Percentiles rank a stretch among this genome's conserved stretches.
phyloP scores from a whole-genome alignment of 2,113 vertebrate genomes.

The Nanorana parkeri region DNA sequence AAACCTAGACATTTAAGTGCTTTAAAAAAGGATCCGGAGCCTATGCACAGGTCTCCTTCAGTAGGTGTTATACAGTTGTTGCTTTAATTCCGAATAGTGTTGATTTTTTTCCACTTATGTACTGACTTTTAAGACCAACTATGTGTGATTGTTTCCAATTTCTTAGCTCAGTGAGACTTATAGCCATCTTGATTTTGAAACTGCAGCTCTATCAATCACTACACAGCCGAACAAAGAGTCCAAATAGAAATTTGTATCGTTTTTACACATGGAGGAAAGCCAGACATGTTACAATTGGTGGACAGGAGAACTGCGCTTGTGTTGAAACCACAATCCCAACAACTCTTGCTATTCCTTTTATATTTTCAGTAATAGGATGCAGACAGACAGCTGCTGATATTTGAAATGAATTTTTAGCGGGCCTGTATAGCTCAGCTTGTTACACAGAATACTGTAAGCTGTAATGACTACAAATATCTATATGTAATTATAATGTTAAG shows the following conservation, averaged over 20 bases:
- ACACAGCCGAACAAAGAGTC: conserved; percentile 12
- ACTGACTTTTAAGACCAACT: conserved; percentile 3
- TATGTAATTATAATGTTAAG: too few relatives aligned
- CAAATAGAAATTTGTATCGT: not conserved
- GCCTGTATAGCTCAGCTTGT: too few relatives aligned
- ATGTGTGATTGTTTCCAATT: conserved; percentile 43
- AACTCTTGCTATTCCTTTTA: too few relatives aligned
- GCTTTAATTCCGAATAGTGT: conserved; percentile 32
- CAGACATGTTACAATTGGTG: too few relatives aligned
- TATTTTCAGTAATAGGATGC: too few relatives aligned
- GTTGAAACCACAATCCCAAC: not conserved
- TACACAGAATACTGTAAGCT: too few relatives aligned
- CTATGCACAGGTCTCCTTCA: too few relatives aligned
- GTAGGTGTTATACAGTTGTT: not conserved
- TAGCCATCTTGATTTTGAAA: conserved; percentile 19
- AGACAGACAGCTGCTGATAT: too few relatives aligned
- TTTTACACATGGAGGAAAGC: not conserved
- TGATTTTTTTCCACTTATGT: conserved; percentile 26
- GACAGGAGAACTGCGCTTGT: not conserved
- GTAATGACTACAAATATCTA: too few relatives aligned
- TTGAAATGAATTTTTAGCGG: too few relatives aligned
- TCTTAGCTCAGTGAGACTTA: conserved; percentile 45
- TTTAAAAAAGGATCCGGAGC: too few relatives aligned
- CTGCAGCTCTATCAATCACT: conserved; percentile 39
- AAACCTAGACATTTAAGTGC: too few relatives aligned